Percentiles rank a stretch among this genome's conserved stretches.
Evolutionary conservation across 2,888 invertebrate genomes (phyloP).

Genomic region (Tenthredo amoena): DNA sequence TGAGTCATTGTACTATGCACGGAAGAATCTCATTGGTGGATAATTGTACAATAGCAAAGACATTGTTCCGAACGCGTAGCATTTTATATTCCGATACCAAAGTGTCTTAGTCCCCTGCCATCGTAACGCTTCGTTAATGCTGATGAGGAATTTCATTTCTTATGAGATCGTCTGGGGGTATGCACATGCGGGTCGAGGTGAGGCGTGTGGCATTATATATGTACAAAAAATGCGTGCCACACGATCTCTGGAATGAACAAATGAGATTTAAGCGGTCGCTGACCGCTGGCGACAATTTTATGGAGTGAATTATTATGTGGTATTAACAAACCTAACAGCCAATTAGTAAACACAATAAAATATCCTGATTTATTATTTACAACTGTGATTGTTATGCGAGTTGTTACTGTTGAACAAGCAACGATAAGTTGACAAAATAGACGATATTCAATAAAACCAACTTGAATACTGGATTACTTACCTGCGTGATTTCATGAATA

Average conservation of each 20-base stretch:
- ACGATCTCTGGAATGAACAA: constrained; percentile 65
- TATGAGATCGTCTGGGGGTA: constrained; percentile 52
- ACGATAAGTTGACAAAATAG: constrained; percentile 16
- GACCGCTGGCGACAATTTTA: constrained; percentile 56
- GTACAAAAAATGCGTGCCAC: constrained; percentile 63
- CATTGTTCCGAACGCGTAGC: not conserved
- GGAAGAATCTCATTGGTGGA: not conserved
- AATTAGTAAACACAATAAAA: constrained; percentile 70
- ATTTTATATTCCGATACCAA: constrained; percentile 22
- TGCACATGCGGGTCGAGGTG: constrained; percentile 61
- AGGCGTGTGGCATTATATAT: constrained; percentile 56
- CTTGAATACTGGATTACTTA: constrained; percentile 50
- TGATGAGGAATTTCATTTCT: constrained; percentile 25
- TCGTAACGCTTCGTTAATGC: not conserved
- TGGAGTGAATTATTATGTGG: constrained; percentile 58
- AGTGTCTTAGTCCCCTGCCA: not conserved
- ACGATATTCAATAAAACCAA: constrained; percentile 10
- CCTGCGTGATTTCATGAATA: constrained; percentile 40
- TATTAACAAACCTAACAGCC: constrained; percentile 74
- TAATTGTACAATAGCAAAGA: not conserved
- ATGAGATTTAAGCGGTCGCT: constrained; percentile 58
- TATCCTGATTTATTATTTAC: constrained; percentile 62
- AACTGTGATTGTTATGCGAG: constrained; percentile 55
- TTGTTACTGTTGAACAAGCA: constrained; percentile 41
- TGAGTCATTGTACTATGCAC: not conserved